Base-by-base conservation (phyloP, 2,888 invertebrate genomes). In the Melitaea athalia region DNA sequence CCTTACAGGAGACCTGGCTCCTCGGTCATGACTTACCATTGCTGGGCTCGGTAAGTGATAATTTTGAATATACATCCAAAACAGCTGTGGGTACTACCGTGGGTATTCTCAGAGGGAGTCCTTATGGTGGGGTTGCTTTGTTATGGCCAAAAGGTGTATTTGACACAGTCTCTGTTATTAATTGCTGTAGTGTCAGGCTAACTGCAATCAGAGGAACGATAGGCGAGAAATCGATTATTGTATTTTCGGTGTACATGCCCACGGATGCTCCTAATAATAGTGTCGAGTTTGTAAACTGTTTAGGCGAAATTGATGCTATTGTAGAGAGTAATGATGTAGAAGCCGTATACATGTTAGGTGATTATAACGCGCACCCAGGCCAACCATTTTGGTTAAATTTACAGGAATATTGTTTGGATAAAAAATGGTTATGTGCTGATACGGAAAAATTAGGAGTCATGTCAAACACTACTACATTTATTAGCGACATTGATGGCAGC, bases 401-500 rank as follows among this genome's bases (percentile, higher is more conserved):
- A 15, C 14, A 5, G 11, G 15, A 15, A 14, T 50, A 14, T 50
- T 50, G 50, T 50, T 14, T 15, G 1, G 50, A 50, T 14, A 11
- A 47, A 14, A 14, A 5, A 14, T 47, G 45, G 45, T 5, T 47
- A 14, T 47, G 45, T 47, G 45, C 50, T 15, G n/a, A 50, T 14
- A 15, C 50, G 50, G 50, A 50, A 14, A 14, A 14, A 50, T 14
- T 50, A 14, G 50, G 50, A 50, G 15, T 14, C 15, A 14, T 14
- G 14, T 50, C 67, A 10, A 53, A 65, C 31, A 71, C 72, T 12
- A 62, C 61, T 67, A 73, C 69, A 14, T 72, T 49, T 65, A 60
- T 43, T 8, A 70, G 72, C 63, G 72, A 69, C 8, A 61, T 64
- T 7, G 47, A 70, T 57, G 64, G 67, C 17, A 61, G 72, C 55